Evolutionary conservation across 2,888 invertebrate species (phyloP).

Genomic region (Machimus rusticus): DNA sequence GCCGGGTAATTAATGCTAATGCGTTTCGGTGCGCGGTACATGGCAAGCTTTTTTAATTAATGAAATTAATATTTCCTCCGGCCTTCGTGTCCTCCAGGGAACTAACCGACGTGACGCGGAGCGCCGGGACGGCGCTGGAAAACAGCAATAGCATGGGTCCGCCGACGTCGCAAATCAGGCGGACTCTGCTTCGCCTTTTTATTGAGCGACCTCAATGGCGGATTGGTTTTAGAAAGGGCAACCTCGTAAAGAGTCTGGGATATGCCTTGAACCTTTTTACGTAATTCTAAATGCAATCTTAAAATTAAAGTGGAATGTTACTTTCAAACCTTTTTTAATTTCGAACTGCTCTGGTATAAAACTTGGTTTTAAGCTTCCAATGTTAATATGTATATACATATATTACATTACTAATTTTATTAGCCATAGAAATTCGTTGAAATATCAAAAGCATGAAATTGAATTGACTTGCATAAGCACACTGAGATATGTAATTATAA

Average conservation of each 20-base stretch:
- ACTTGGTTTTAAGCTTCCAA: too few relatives aligned
- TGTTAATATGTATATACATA: too few relatives aligned
- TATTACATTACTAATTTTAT: too few relatives aligned
- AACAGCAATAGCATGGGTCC: background rate
- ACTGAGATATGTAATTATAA: too few relatives aligned
- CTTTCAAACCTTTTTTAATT: background rate
- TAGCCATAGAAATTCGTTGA: too few relatives aligned
- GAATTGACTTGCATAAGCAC: background rate
- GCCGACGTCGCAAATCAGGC: background rate
- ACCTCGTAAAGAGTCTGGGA: background rate
- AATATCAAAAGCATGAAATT: too few relatives aligned
- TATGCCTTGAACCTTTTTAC: background rate
- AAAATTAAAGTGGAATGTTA: background rate
- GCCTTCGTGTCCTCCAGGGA: background rate
- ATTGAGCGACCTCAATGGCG: background rate
- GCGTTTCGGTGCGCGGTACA: slow-evolving; percentile 27
- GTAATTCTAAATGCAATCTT: background rate
- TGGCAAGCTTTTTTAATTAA: slow-evolving; percentile 33
- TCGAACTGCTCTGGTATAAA: too few relatives aligned
- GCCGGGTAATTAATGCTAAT: slow-evolving; percentile 40
- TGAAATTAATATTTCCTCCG: slow-evolving; percentile 37
- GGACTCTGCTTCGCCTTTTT: background rate
- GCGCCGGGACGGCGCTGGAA: too few relatives aligned
- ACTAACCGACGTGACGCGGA: too few relatives aligned
- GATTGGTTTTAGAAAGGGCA: background rate